Evolutionary conservation across 1,140 invertebrate species (phyloP), one percentile per base, ranked within the genome.

Genomic region (Spodoptera frugiperda): DNA sequence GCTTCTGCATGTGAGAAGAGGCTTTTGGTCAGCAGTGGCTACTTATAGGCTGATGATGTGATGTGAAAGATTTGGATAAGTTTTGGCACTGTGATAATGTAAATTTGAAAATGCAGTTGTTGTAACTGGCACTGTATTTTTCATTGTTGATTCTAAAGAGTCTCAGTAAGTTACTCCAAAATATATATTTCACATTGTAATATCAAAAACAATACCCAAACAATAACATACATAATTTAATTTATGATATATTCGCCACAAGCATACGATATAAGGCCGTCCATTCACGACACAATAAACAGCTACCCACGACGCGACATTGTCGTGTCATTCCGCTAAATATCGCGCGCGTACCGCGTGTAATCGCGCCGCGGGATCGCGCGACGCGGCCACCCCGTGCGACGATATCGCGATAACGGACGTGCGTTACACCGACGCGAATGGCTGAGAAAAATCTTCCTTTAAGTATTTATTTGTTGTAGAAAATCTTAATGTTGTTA

Each of bases 301-400:
- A 76, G 67, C 78, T 79, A 61, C 77, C 82, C 84, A 82, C 82
- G 80, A 81, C 57, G 75, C 78, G 83, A 70, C 77, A 63, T 78
- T 53, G 78, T 82, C 80, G 84, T 80, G 83, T 84, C 83, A 79
- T 71, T 82, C 77, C 15, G 84, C 82, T 80, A 83, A 83, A 85
- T 83, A 85, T 85, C 84, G 84, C 84, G 82, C 84, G 80, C 68
- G 77, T 74, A 21, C 51, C 71, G 74, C 65, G 76, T 39, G 19
- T 61, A 77, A 85, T 85, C 80, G 80, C 79, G 65, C 39, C 74
- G 75, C 9, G 46, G 72, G 49, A 84, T 85, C 82, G 80, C 79
- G 77, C 78, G 78, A 82, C 70, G 79, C 78, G 84, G 78, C 84
- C 84, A 84, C 84, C 84, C 84, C 81, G 79, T 79, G 68, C 21